These are phyloP conservation scores for Enteromius trimaculatus DNA, from an alignment of 2,797 vertebrate species.

Conservation along the genomic window DNA sequence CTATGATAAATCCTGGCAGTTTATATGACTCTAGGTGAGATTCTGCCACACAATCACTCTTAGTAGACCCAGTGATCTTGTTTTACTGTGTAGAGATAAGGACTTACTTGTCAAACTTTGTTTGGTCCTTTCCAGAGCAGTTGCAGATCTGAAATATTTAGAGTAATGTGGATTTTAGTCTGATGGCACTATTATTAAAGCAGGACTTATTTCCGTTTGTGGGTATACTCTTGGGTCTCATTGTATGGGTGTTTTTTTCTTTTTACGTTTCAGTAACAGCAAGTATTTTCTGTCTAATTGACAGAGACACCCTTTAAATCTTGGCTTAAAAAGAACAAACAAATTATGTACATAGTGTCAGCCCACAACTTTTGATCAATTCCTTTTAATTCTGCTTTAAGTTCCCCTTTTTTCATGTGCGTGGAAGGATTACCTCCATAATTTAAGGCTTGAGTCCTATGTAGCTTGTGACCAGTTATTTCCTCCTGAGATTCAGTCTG, in stretches of 20 bases:
- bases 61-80: constrained; percentile 15
- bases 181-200: background rate
- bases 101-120: background rate
- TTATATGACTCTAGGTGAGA: constrained; percentile 9
- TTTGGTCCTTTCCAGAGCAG: background rate
- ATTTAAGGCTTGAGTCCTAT: background rate
- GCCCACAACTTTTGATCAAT: background rate
- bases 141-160: constrained; percentile 7
- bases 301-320: background rate
- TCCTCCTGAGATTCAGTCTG: background rate
- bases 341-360: background rate
- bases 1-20: background rate
- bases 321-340: background rate
- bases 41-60: background rate
- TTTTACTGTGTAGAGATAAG: constrained; percentile 4
- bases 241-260: background rate
- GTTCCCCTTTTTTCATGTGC: background rate
- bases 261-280: no score
- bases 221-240: background rate
- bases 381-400: background rate
- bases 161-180: background rate
- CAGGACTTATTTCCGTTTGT: background rate
- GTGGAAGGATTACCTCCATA: background rate
- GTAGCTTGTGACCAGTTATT: background rate
- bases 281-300: no score